Percentiles rank a stretch among this genome's conserved stretches.
Conservation (phyloP, 1,140 invertebrate genomes). For the Trigoniulus corallinus region DNA sequence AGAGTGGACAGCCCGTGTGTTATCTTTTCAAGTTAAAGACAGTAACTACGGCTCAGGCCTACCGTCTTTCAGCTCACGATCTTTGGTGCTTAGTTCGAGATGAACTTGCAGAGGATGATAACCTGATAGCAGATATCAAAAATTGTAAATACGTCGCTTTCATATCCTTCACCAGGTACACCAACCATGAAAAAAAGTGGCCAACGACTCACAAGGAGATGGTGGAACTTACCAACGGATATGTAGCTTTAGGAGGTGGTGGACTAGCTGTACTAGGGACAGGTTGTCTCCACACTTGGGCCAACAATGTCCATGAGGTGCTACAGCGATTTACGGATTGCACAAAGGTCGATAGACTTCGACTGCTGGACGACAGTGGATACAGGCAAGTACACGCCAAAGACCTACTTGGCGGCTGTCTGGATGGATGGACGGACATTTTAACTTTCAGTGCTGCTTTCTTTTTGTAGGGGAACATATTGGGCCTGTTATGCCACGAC, state of each 20-base stretch:
- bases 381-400: conserved; percentile 39
- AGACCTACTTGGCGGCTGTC: too few relatives aligned
- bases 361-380: conserved; percentile 74
- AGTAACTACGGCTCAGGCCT: conserved; percentile 48
- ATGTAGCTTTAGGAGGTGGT: conserved; percentile 74
- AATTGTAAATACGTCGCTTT: conserved; percentile 74
- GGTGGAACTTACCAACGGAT: conserved; percentile 52
- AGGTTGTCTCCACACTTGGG: conserved; percentile 81
- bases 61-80: conserved; percentile 53
- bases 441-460: not conserved
- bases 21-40: conserved; percentile 43
- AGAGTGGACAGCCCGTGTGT: conserved; percentile 33
- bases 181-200: conserved; percentile 16
- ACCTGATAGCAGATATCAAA: conserved; percentile 34
- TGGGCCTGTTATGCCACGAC: conserved; percentile 83
- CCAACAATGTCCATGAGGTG: conserved; percentile 50
- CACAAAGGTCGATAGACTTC: conserved; percentile 42
- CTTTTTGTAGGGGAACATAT: conserved; percentile 44
- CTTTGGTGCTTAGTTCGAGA: conserved; percentile 70
- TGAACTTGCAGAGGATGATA: conserved; percentile 46
- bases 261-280: conserved; percentile 79
- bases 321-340: conserved; percentile 36
- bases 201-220: conserved; percentile 50
- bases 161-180: conserved; percentile 67
- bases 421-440: not conserved